A percentile compares a stretch with the other conserved stretches of the same genome.
These are phyloP conservation scores for Zygaena filipendulae DNA, from an alignment of 2,888 invertebrate genomes.

Conservation along the genomic window DNA sequence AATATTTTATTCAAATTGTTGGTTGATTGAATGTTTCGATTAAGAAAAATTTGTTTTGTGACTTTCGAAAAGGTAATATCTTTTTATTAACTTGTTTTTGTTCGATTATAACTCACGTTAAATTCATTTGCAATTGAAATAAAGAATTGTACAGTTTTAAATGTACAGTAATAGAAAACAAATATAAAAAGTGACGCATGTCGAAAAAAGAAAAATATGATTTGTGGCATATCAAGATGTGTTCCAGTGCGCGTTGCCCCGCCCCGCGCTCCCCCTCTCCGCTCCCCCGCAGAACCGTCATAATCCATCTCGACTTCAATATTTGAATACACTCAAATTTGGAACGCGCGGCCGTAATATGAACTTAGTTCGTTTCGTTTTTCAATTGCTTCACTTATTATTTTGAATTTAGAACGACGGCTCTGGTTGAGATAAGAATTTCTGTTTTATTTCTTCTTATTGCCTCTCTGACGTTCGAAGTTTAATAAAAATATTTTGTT, in stretches of 20 bases:
- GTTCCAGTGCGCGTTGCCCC: no score
- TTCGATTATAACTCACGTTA: no score
- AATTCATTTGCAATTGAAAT: slow-evolving; percentile 40
- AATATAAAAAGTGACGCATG: no score
- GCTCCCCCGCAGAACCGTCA: slow-evolving; percentile 37
- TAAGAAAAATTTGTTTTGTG: slow-evolving; percentile 27
- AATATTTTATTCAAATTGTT: slow-evolving; percentile 64
- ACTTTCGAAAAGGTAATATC: slow-evolving; percentile 18
- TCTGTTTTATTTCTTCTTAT: slow-evolving; percentile 16
- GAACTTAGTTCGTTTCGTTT: slow-evolving; percentile 62
- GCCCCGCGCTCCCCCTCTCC: slow-evolving; percentile 39
- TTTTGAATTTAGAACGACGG: slow-evolving; percentile 61
- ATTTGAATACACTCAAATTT: slow-evolving; percentile 65
- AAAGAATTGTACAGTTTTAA: no score
- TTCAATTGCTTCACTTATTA: slow-evolving; percentile 64
- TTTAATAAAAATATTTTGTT: slow-evolving; percentile 7
- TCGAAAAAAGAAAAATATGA: slow-evolving; percentile 28
- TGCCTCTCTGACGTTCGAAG: slow-evolving; percentile 22
- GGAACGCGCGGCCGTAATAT: slow-evolving; percentile 58
- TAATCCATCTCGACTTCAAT: slow-evolving; percentile 59
- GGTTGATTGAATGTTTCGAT: slow-evolving; percentile 59
- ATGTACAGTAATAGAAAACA: no score
- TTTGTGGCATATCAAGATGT: slow-evolving; percentile 38
- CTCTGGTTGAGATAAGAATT: slow-evolving; percentile 43
- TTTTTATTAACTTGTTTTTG: slow-evolving; percentile 15